Evolutionary conservation across 2,113 vertebrate genomes (phyloP).

Genomic region (Indicator maculatus): DNA sequence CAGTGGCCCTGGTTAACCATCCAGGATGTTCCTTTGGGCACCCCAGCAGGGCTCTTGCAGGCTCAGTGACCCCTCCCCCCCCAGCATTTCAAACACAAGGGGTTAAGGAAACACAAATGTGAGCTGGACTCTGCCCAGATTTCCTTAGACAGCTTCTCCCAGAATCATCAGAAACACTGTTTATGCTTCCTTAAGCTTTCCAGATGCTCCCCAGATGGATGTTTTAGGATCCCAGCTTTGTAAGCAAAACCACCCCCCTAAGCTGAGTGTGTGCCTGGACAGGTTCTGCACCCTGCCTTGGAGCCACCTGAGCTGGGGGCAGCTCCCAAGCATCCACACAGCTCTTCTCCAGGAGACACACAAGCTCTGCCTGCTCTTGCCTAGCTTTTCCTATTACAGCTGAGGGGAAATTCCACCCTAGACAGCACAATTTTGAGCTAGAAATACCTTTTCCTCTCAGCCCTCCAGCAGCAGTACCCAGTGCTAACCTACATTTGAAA

Average conservation of each 20-base stretch:
- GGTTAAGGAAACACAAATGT: neutral
- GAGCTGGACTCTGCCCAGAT: constrained; percentile 16
- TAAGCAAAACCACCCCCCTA: constrained; percentile 27
- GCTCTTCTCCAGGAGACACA: neutral
- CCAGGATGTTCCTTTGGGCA: neutral
- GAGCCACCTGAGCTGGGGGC: neutral
- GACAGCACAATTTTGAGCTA: neutral
- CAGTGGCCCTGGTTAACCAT: neutral
- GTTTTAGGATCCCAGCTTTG: constrained; percentile 36
- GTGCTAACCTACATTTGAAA: neutral
- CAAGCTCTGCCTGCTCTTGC: neutral
- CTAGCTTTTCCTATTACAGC: neutral
- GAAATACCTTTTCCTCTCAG: neutral
- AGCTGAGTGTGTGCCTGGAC: constrained; percentile 41
- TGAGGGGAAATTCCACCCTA: neutral
- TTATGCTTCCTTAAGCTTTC: constrained; percentile 32
- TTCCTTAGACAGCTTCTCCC: constrained; percentile 28
- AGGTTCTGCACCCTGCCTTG: constrained; percentile 8
- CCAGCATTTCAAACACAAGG: constrained; percentile 1
- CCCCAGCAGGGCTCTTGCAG: neutral
- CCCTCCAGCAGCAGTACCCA: neutral
- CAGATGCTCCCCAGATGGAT: constrained; percentile 46
- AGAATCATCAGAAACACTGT: neutral
- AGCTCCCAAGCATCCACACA: neutral
- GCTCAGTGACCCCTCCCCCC: neutral